A percentile compares a stretch with the other conserved stretches of the same genome.
Evolutionary conservation across 2,797 vertebrate species (phyloP).

Genomic region (Eidolon dupreanum): DNA sequence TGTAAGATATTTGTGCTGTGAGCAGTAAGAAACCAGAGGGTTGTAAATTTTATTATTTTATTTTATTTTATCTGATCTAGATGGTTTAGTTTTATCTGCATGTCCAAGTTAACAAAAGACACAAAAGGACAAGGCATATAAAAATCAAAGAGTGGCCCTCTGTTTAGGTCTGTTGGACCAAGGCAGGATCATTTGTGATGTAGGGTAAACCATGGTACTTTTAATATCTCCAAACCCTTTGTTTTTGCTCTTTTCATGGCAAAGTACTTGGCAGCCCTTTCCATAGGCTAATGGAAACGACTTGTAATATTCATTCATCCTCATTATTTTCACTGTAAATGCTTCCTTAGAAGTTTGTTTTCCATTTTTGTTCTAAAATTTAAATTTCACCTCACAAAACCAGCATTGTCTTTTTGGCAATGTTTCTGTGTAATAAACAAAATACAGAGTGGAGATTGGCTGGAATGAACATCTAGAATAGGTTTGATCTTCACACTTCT

Average conservation of each 20-base stretch:
- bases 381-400: neutral
- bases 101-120: neutral
- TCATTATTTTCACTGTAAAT: slow-evolving; percentile 34
- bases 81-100: neutral
- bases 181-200: neutral
- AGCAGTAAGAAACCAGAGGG: neutral
- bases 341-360: slow-evolving; percentile 11
- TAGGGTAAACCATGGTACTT: neutral
- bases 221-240: neutral
- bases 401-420: neutral
- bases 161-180: neutral
- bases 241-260: neutral
- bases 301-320: neutral
- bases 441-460: neutral
- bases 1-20: neutral
- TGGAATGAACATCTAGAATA: neutral
- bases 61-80: neutral
- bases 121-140: neutral
- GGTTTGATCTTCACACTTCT: neutral
- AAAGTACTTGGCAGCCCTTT: neutral
- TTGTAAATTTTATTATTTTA: neutral
- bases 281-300: neutral
- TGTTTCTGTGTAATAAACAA: slow-evolving; percentile 20
- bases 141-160: neutral
- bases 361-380: neutral